Conservation (phyloP, 2,888 invertebrate genomes). For the Osmoderma eremita region DNA sequence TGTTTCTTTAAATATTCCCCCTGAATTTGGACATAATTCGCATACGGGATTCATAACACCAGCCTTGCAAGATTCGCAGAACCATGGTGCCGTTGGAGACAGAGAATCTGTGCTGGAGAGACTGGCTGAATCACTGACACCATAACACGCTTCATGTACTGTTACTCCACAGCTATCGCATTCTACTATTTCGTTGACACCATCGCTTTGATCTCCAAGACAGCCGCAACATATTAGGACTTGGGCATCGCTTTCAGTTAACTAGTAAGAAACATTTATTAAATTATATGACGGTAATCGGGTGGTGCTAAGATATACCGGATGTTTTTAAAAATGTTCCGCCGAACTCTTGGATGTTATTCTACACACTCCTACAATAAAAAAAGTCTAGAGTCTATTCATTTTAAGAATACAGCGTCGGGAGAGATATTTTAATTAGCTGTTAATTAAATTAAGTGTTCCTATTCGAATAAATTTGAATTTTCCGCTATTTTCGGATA, state of each 20-base stretch:
- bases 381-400: no score
- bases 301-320: no score
- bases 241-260: conserved; percentile 69
- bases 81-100: conserved; percentile 98
- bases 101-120: conserved; percentile 93
- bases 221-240: conserved; percentile 92
- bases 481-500: no score
- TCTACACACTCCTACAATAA: no score
- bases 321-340: no score
- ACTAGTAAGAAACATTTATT: conserved; percentile 50
- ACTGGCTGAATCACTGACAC: conserved; percentile 90
- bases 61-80: conserved; percentile 97
- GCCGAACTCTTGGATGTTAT: no score
- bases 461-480: no score
- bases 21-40: conserved; percentile 93
- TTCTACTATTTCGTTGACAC: conserved; percentile 95
- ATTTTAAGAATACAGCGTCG: no score
- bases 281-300: conserved; percentile 9
- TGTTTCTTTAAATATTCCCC: conserved; percentile 94
- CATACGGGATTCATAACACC: conserved; percentile 89
- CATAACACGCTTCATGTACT: conserved; percentile 97
- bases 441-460: no score
- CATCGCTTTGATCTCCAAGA: conserved; percentile 91
- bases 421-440: no score
- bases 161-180: conserved; percentile 97